Conservation (phyloP, 2,888 invertebrate species). For the Lordiphosa fenestrarum region DNA sequence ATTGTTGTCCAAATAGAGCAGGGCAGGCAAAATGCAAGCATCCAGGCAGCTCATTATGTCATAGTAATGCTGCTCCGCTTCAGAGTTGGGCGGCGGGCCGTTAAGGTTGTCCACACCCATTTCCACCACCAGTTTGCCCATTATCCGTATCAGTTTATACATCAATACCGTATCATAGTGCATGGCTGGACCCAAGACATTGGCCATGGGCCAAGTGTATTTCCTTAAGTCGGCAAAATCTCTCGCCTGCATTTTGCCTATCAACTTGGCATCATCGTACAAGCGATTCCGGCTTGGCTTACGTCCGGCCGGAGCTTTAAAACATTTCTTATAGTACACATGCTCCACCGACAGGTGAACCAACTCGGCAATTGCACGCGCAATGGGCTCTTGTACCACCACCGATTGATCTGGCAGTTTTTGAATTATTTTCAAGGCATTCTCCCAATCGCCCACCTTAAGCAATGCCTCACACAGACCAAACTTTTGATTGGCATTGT, state of each 20-base stretch:
- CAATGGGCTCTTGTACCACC: slow-evolving; percentile 89
- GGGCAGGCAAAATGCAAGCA: slow-evolving; percentile 92
- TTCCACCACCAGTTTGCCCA: slow-evolving; percentile 79
- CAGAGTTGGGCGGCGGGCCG: slow-evolving; percentile 71
- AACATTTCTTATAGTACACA: slow-evolving; percentile 89
- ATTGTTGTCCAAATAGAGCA: slow-evolving; percentile 95
- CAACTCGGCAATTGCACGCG: slow-evolving; percentile 88
- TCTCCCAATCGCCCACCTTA: slow-evolving; percentile 94
- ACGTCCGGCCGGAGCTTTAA: slow-evolving; percentile 84
- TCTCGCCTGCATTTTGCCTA: slow-evolving; percentile 81
- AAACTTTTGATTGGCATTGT: slow-evolving; percentile 91
- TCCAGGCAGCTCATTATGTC: slow-evolving; percentile 93
- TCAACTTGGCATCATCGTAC: slow-evolving; percentile 76
- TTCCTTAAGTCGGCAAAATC: slow-evolving; percentile 88
- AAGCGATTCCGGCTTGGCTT: slow-evolving; percentile 81
- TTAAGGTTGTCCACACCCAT: slow-evolving; percentile 79
- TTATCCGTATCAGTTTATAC: slow-evolving; percentile 88
- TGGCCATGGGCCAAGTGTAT: slow-evolving; percentile 91
- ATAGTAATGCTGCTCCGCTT: slow-evolving; percentile 85
- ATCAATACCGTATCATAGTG: slow-evolving; percentile 93
- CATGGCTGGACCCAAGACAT: slow-evolving; percentile 92
- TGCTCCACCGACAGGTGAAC: slow-evolving; percentile 93
- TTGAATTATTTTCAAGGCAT: slow-evolving; percentile 89
- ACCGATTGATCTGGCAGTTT: slow-evolving; percentile 91
- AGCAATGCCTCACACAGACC: slow-evolving; percentile 94